A percentile compares a stretch with the other conserved stretches of the same genome.
Evolutionary conservation across 2,797 vertebrate species (phyloP).

Genomic region (Danionella dracula): DNA sequence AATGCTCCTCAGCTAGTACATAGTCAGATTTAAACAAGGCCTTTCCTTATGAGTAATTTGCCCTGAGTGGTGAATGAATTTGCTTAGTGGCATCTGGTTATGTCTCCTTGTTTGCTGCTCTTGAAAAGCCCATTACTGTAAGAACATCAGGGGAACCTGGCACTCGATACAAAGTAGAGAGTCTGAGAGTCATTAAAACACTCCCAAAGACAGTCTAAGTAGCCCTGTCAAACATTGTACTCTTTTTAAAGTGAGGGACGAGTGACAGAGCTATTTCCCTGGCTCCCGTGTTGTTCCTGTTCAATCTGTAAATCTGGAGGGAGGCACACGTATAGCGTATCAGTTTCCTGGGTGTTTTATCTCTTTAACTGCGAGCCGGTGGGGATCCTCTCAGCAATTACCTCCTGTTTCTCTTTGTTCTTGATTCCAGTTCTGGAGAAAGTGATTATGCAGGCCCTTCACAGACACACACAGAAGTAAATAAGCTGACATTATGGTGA

Average conservation of each 20-base stretch:
- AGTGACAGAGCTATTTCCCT: not conserved
- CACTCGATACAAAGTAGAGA: not conserved
- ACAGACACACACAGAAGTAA: slow-evolving; percentile 62
- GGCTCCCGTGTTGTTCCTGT: not conserved
- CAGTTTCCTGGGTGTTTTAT: slow-evolving; percentile 13
- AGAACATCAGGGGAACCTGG: slow-evolving; percentile 1
- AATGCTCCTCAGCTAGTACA: slow-evolving; percentile 33
- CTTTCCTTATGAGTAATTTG: slow-evolving; percentile 43
- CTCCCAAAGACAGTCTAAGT: slow-evolving; percentile 13
- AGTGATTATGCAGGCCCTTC: slow-evolving; percentile 57
- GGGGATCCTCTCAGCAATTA: slow-evolving; percentile 36
- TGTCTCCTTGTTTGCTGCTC: slow-evolving; percentile 33
- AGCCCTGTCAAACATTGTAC: slow-evolving; percentile 24
- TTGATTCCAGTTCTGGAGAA: slow-evolving; percentile 25
- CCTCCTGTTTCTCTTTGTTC: slow-evolving; percentile 40
- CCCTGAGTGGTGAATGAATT: slow-evolving; percentile 42
- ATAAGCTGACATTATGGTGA: slow-evolving; percentile 56
- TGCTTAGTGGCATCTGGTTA: slow-evolving; percentile 38
- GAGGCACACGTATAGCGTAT: slow-evolving; percentile 15
- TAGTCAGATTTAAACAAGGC: slow-evolving; percentile 19
- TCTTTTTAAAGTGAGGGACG: not conserved
- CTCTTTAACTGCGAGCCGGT: slow-evolving; percentile 21
- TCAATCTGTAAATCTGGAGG: slow-evolving; percentile 17
- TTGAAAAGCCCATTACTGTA: slow-evolving; percentile 33
- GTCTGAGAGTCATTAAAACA: slow-evolving; percentile 14